These are phyloP conservation scores for Cassiopea andromeda DNA, from an alignment of 30 jellyfish, hydroid and myxozoan genomes.

Conservation along the genomic window DNA sequence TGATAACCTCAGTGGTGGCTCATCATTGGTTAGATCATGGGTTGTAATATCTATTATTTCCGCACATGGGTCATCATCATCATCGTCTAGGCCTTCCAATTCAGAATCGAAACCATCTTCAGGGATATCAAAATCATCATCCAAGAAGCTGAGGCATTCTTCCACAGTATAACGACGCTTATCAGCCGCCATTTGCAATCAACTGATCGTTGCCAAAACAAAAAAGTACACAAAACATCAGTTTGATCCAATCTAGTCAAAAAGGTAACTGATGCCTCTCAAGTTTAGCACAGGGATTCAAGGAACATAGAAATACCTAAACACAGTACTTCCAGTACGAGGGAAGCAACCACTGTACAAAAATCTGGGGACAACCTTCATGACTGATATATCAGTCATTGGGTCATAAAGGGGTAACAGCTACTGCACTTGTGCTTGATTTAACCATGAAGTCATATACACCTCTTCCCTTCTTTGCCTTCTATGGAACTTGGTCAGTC, in stretches of 20 bases:
- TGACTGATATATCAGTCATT: too few species aligned
- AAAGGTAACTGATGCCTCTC: background rate
- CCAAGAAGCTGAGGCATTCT: constrained; percentile 1
- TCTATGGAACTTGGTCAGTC: too few species aligned
- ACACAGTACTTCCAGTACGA: too few species aligned
- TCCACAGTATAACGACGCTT: constrained; percentile 15
- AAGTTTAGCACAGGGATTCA: background rate
- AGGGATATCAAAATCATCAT: constrained; percentile 3
- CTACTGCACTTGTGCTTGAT: too few species aligned
- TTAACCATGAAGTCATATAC: too few species aligned
- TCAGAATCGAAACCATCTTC: constrained; percentile 5
- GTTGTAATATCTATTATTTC: background rate
- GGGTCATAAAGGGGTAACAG: too few species aligned
- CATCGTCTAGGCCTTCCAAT: background rate
- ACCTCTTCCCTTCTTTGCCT: too few species aligned
- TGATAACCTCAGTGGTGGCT: constrained; percentile 1
- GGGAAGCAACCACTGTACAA: too few species aligned
- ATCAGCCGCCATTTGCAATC: constrained; percentile 3
- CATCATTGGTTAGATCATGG: constrained; percentile 4
- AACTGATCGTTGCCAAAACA: background rate
- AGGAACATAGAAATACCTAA: background rate
- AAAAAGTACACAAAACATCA: background rate
- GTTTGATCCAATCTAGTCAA: background rate
- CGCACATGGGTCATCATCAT: background rate
- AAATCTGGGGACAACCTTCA: too few species aligned